Percentiles rank a stretch among this genome's conserved stretches.
Conservation (phyloP, 2,113 vertebrate genomes). For the Tetraodon nigroviridis region DNA sequence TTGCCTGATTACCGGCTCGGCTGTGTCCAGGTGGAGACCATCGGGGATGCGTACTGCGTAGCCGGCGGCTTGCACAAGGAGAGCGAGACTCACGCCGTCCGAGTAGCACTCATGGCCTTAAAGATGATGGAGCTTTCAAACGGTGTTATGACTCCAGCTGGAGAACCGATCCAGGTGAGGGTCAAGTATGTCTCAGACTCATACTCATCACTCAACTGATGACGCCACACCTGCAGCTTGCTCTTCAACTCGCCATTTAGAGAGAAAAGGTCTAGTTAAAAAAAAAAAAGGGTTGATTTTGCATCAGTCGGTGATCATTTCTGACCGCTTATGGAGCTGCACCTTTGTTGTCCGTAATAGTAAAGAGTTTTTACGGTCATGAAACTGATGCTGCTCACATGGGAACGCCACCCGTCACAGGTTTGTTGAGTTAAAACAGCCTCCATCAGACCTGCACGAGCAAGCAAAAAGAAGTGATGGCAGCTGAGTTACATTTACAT, state of each 20-base stretch:
- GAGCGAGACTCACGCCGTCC: slow-evolving; percentile 88
- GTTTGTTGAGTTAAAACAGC: no score
- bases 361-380: no score
- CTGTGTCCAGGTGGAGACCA: slow-evolving; percentile 90
- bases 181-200: slow-evolving; percentile 10
- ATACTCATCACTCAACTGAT: slow-evolving; percentile 8
- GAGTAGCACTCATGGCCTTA: slow-evolving; percentile 92
- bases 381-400: no score
- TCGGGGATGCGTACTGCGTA: slow-evolving; percentile 96
- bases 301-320: no score
- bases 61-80: slow-evolving; percentile 94
- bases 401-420: no score
- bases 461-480: no score
- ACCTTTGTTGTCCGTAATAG: no score
- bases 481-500: no score
- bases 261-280: background rate
- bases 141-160: slow-evolving; percentile 90
- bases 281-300: background rate
- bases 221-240: background rate
- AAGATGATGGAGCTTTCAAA: slow-evolving; percentile 98
- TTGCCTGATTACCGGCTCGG: background rate
- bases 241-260: background rate
- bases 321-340: no score
- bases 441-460: no score
- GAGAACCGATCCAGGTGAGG: slow-evolving; percentile 91